Percentiles rank a stretch among this genome's conserved stretches.
Evolutionary conservation across 2,797 vertebrate species (phyloP).

Genomic region (Varecia variegata): DNA sequence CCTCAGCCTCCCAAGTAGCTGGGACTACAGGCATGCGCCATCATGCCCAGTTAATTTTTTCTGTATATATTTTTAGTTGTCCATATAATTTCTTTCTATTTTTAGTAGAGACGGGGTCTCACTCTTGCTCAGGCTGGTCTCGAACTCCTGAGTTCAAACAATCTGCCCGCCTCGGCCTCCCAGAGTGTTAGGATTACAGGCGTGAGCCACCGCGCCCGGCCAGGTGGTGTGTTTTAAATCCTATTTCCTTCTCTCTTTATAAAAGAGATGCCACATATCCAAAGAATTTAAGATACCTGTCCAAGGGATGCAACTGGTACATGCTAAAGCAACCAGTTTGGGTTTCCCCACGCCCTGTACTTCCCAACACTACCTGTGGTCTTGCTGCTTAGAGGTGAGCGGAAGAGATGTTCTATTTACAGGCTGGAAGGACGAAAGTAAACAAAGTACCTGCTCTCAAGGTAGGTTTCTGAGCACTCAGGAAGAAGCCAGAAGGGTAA

Average conservation of each 20-base stretch:
- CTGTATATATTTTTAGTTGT: no score
- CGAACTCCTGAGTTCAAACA: no score
- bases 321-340: fast-evolving
- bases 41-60: no score
- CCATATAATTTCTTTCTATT: no score
- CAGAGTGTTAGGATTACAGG: no score
- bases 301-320: no score
- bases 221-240: neutral
- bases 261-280: neutral
- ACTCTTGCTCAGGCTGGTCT: no score
- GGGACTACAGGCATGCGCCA: no score
- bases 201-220: no score
- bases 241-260: neutral
- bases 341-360: fast-evolving
- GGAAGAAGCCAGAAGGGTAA: neutral
- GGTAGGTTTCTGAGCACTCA: neutral
- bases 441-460: neutral
- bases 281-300: neutral
- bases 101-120: no score
- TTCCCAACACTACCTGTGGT: neutral
- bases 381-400: neutral
- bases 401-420: neutral
- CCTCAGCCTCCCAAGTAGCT: no score
- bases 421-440: neutral
- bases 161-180: no score